Percentiles rank a stretch among this genome's conserved stretches.
Conservation (phyloP, 2,797 vertebrate species). For the Ispidina picta region DNA sequence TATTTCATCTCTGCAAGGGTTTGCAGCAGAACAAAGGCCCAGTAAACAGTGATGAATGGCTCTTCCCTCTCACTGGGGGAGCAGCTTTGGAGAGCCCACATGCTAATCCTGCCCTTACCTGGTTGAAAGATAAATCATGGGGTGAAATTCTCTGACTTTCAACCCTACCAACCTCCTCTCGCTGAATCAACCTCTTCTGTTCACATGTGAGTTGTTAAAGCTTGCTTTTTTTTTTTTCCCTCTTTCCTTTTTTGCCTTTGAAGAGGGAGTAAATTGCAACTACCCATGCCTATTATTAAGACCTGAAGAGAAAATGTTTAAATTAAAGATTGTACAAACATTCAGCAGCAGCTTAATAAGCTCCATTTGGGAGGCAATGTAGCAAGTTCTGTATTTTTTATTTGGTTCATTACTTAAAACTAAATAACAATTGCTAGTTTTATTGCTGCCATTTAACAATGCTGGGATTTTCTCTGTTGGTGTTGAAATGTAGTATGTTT, state of each 20-base stretch:
- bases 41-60: conserved; percentile 66
- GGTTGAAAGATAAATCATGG: conserved; percentile 54
- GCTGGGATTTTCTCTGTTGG: conserved; percentile 63
- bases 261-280: conserved; percentile 59
- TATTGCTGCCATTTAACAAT: conserved; percentile 59
- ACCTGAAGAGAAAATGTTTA: conserved; percentile 74
- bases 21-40: conserved; percentile 71
- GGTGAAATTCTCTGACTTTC: conserved; percentile 63
- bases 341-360: conserved; percentile 68
- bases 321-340: conserved; percentile 73
- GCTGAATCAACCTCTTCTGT: conserved; percentile 43
- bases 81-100: conserved; percentile 46
- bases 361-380: conserved; percentile 74
- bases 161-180: conserved; percentile 39
- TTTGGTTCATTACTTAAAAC: conserved; percentile 80
- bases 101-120: conserved; percentile 62
- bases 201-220: conserved; percentile 39
- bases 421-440: conserved; percentile 71
- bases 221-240: conserved; percentile 33
- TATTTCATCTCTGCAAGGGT: conserved; percentile 64
- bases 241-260: conserved; percentile 60
- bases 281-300: conserved; percentile 68
- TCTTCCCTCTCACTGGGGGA: conserved; percentile 60
- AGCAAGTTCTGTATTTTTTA: conserved; percentile 66
- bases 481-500: conserved; percentile 61